Evolutionary conservation across 2,113 vertebrate species (phyloP), one percentile per base, ranked within the genome.

Genomic region (Anser cygnoides): DNA sequence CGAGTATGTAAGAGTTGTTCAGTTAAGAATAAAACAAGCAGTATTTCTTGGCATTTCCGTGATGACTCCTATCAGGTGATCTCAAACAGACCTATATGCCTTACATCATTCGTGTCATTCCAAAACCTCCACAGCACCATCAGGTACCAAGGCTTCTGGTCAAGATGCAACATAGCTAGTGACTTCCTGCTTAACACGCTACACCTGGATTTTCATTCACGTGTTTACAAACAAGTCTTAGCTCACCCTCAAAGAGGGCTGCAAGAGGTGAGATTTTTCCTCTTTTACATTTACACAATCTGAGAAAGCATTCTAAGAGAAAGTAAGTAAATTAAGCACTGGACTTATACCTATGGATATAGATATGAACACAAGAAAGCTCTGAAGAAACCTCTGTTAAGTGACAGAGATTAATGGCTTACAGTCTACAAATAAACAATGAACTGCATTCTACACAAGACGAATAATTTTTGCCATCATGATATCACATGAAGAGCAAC

Each of bases 391-490:
- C 35, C 15, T 84, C 41, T 29, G 44, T 4, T 67, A 74, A 81
- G 75, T 55, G 67, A 79, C 74, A 78, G 46, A 88, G n/a, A 88
- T 83, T 62, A 92, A 91, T 26, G 62, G 44, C 39, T 91, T 87
- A 72, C 0, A 1, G 58, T 29, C 77, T 65, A 84, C 22, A 43
- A 75, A 87, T 41, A 93, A 76, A 71, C 23, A 90, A 78, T 3
- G 4, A 84, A 78, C 77, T 37, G 62, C 87, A 58, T 76, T 89
- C 29, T 89, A 37, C 77, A 82, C 33, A n/a, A 25, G 33, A 87
- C 31, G 43, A 71, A 74, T 57, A 43, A 65, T 39, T 92, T 77
- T 11, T 81, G 55, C 43, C 87, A 52, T 61, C 43, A 31, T 4
- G 31, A 55, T 55, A 92, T 23, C 59, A 71, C 57, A 55, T 15